Base-by-base conservation (phyloP, 2,113 vertebrate genomes). In the Lanius ludovicianus region DNA sequence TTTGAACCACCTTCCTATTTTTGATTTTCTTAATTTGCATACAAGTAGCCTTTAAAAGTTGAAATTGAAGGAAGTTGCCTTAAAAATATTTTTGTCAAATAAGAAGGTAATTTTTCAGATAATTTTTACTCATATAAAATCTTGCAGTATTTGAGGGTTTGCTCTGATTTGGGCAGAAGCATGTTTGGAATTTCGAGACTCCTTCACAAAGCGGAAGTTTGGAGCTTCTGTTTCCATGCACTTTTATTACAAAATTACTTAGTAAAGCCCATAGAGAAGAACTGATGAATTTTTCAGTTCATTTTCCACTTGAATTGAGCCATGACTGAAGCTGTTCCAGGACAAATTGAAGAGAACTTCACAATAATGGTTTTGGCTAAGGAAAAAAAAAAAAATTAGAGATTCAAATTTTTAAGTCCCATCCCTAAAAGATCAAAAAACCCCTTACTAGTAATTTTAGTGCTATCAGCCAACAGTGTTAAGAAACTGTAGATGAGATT, bases 161-260 rank as follows among this genome's bases (percentile, higher is more conserved):
- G 13, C 24, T 93, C 55, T 52, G 47, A 81, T 79, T 84, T 56
- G 64, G 15, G 28, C 16, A 84, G 69, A 94, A 89, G 23, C 25
- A 79, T 19, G 50, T 64, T 49, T 94, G 60, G 78, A 80, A 93
- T 90, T 84, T 85, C n/a, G 52, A 88, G 80, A 16, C 14, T 86
- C 20, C 28, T 92, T 96, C 56, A 69, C 15, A 12, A 78, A 88
- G 24, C 44, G 11, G 47, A 90, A 93, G 35, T 70, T 28, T 83
- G 55, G 42, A 47, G 8, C 64, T 93, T 88, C 85, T 6, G 3
- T 74, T 79, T 81, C 90, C 47, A 59, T 57, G 28, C n/a, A 53
- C 9, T 13, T 92, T 93, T 88, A 75, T 93, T 93, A 71, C 8
- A 90, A 75, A 92, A 86, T 90, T 90, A 41, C n/a, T 75, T 55